Percentiles rank a stretch among this genome's conserved stretches.
Conservation (phyloP, 2,888 invertebrate genomes). For the Oligia latruncula region DNA sequence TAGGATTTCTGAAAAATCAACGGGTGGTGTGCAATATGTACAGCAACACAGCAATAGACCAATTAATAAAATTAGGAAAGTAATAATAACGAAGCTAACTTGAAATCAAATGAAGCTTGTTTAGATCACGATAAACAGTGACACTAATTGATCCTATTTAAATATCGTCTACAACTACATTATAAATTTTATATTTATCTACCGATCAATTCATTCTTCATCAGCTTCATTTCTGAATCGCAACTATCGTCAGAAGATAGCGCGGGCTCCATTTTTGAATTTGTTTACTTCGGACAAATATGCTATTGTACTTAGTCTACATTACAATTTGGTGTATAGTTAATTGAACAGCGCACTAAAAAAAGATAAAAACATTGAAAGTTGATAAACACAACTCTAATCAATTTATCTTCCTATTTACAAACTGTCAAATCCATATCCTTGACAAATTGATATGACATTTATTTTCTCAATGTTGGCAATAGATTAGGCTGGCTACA, state of each 20-base stretch:
- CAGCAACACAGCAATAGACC: background rate
- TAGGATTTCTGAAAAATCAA: background rate
- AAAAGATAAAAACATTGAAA: conserved; percentile 41
- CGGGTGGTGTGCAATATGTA: background rate
- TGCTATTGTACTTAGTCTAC: conserved; percentile 21
- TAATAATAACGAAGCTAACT: background rate
- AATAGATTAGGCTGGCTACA: background rate
- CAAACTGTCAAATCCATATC: conserved; percentile 41
- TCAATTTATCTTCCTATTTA: conserved; percentile 53
- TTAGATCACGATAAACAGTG: background rate
- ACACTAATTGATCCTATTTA: conserved; percentile 8
- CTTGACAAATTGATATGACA: conserved; percentile 29
- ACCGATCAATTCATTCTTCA: conserved; percentile 85
- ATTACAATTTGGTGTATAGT: conserved; percentile 25
- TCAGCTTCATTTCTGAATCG: conserved; percentile 83
- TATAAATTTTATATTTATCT: conserved; percentile 28
- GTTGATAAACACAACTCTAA: conserved; percentile 47
- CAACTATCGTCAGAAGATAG: conserved; percentile 85
- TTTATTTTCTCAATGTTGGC: conserved; percentile 32
- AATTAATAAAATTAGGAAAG: background rate
- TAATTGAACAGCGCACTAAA: conserved; percentile 3
- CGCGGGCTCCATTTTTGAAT: conserved; percentile 69
- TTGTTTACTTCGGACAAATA: conserved; percentile 17
- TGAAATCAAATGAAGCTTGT: background rate
- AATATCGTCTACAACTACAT: background rate